Evolutionary conservation across 2,113 vertebrate species (phyloP).

Genomic region (Chaetorhynchus papuensis): DNA sequence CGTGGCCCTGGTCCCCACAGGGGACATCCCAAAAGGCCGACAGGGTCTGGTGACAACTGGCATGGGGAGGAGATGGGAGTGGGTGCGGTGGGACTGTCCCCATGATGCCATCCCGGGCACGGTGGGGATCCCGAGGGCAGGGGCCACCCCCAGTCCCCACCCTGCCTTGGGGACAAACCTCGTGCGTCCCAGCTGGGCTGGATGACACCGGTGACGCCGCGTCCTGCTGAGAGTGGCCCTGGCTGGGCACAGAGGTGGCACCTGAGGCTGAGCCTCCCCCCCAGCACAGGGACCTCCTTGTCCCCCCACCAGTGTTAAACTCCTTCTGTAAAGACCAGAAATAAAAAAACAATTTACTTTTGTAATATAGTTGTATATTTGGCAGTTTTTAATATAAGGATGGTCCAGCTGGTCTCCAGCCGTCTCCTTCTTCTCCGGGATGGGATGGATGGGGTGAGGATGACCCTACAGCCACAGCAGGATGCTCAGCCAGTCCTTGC

Average conservation of each 20-base stretch:
- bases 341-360: constrained; percentile 38
- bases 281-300: neutral
- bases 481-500: neutral
- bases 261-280: neutral
- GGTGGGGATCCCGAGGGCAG: neutral
- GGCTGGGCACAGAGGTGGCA: neutral
- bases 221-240: neutral
- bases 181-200: neutral
- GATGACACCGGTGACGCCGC: neutral
- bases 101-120: rapidly evolving
- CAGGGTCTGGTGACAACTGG: constrained; percentile 27
- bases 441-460: neutral
- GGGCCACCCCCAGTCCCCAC: neutral
- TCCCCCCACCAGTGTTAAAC: neutral
- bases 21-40: neutral
- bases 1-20: neutral
- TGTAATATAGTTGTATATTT: neutral
- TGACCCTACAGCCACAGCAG: neutral
- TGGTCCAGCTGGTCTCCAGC: neutral
- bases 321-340: constrained; percentile 5
- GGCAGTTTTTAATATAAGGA: neutral
- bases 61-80: rapidly evolving
- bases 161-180: neutral
- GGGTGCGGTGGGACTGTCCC: neutral
- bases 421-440: neutral